Conservation (phyloP, 2,888 invertebrate species). For the Pocota personata region DNA sequence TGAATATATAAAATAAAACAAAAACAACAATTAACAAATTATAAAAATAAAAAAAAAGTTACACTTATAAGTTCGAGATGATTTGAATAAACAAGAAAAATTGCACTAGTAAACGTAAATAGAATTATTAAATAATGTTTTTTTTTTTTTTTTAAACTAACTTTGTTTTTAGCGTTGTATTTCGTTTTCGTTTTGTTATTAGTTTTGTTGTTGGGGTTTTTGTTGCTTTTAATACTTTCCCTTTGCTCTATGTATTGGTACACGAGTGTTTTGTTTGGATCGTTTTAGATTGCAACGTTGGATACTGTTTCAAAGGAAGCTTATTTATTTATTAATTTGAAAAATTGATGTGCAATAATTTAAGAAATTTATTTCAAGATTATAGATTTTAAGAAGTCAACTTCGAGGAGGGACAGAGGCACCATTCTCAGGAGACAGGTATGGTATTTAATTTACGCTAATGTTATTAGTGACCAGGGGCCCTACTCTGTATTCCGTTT, state of each 20-base stretch:
- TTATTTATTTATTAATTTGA: too few species aligned
- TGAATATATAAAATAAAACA: conserved; percentile 62
- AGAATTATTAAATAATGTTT: conserved; percentile 54
- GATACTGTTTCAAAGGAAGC: not conserved
- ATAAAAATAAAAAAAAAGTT: conserved; percentile 31
- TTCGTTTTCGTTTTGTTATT: not conserved
- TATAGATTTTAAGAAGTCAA: too few species aligned
- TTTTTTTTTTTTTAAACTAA: conserved; percentile 1
- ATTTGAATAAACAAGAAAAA: conserved; percentile 69
- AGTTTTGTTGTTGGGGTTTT: not conserved
- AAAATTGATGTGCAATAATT: too few species aligned
- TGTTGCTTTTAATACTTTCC: not conserved
- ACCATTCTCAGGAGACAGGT: not conserved
- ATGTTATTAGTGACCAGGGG: too few species aligned
- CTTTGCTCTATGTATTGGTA: not conserved
- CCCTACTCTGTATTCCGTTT: too few species aligned
- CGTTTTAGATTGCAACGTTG: not conserved
- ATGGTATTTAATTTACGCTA: not conserved
- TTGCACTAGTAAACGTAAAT: conserved; percentile 66
- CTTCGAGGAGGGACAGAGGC: too few species aligned
- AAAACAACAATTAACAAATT: conserved; percentile 55
- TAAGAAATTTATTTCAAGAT: too few species aligned
- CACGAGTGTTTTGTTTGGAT: not conserved
- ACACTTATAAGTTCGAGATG: conserved; percentile 65
- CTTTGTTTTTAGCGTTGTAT: not conserved